Base-by-base conservation (phyloP, 2,797 vertebrate species). In the Crypturellus tataupa region DNA sequence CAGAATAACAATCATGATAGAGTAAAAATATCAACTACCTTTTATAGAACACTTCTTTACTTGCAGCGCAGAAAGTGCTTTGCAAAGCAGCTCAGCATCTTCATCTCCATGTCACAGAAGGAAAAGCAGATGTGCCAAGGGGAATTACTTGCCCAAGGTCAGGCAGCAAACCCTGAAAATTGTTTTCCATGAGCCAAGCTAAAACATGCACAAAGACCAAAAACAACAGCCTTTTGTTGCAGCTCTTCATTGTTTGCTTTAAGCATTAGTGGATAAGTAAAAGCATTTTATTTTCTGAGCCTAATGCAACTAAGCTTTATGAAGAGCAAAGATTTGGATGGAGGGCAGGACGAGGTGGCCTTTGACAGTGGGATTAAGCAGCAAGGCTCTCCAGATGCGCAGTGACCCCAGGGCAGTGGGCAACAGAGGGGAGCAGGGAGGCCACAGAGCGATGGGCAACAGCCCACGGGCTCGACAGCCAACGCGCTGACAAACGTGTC, bases 41-140 rank as follows among this genome's bases (percentile, higher is more conserved):
- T 77, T 79, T 82, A 90, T 69, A 63, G 68, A 89, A 84, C 40
- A 27, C 21, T 40, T 42, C 39, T 63, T 85, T 65, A 78, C 69
- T 80, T 72, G 44, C 29, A 79, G 23, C 76, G 78, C 69, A 63
- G 35, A 71, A 95, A 87, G 51, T 29, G 62, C 31, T 85, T 85
- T 90, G 51, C 40, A 70, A 83, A 81, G 40, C 35, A 84, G 49
- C 4, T 87, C 46, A 67, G 56, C 70, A 85, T 79, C 79, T 78
- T 95, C 73, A 70, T 64, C 91, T 91, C 80, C 64, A 6, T 94
- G 83, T 95, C 87, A 89, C 29, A 81, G n/a, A 69, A 72, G 21
- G 39, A 67, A 87, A 87, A 80, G 12, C 53, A 92, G 44, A 83
- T 67, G 39, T 80, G 63, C 73, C 56, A 83, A 60, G 31, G 51